A percentile compares a stretch with the other conserved stretches of the same genome.
Conservation (phyloP, 2,888 invertebrate genomes). For the Ectemnius continuus region DNA sequence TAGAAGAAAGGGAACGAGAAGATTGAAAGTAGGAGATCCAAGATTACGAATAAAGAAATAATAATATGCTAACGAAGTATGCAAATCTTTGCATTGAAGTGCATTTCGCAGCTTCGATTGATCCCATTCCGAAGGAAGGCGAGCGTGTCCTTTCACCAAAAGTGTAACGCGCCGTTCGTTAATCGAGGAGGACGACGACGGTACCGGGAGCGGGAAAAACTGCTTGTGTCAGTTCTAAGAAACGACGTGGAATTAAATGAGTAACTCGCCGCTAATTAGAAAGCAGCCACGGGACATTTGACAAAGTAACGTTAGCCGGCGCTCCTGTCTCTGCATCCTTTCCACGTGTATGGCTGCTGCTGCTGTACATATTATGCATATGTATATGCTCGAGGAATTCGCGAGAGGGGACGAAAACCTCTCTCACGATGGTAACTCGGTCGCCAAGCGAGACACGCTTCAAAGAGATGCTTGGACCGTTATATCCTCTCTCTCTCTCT, state of each 20-base stretch:
- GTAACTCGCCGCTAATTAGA: background rate
- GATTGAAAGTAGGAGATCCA: too few species aligned
- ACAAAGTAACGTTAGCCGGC: slow-evolving; percentile 1
- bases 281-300: background rate
- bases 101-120: background rate
- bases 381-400: slow-evolving; percentile 11
- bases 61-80: too few species aligned
- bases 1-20: too few species aligned
- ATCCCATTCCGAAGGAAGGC: background rate
- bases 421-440: slow-evolving; percentile 29
- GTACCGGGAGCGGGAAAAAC: background rate
- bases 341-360: background rate
- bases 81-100: background rate
- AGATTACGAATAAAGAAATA: too few species aligned
- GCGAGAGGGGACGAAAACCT: slow-evolving; percentile 20
- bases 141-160: slow-evolving; percentile 2
- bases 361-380: background rate
- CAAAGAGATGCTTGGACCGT: slow-evolving; percentile 24
- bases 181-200: background rate
- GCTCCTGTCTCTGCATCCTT: background rate
- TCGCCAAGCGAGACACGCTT: slow-evolving; percentile 18
- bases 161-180: background rate
- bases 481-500: slow-evolving; percentile 33
- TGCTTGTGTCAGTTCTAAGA: background rate
- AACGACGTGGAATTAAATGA: background rate